Evolutionary conservation across 2,797 vertebrate genomes (phyloP), one percentile per base, ranked within the genome.

Genomic region (Australoheros facetus): DNA sequence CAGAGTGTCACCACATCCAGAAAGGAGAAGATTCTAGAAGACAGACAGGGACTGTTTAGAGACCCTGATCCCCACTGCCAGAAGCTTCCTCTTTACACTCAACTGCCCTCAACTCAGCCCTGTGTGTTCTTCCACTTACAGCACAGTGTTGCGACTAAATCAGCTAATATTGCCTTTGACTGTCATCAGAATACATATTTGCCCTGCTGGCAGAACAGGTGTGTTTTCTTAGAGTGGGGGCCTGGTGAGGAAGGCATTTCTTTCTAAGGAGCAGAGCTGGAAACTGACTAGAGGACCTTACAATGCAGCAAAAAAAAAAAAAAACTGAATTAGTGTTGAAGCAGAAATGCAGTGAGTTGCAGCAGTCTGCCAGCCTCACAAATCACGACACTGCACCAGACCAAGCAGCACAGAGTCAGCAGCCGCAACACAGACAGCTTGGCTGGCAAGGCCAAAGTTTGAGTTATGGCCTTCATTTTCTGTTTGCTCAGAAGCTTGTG

Each of bases 1-100:
- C 98, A 99, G 80, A 99, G 96, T 78, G 98, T 99, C 92, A 99
- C 98, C 93, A 99, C 98, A 92, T 99, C 98, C 95, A 99, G 95
- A 94, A 99, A 99, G 80, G 98, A 99, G 95, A 99, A 99, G 93
- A 99, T 99, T 94, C 98, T 99, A 95, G 75, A 95, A 37, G 88
- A 93, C 91, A 94, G 91, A 66, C 81, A 86, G 80, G 88, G 17
- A 87, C 12, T 34, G 77, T 89, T 94, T 72, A 93, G 85, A 92
- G 77, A 81, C 86, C 77, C 85, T 79, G 85, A 86, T 62, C 74
- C 66, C 81, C 12, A 56, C 81, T 75, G 83, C 86, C 88, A 91
- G 83, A 89, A 90, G 75, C 83, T 83, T 89, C 80, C 75, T 81
- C 79, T 85, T 85, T 70, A 76, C 72, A 56, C n/a, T 56, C 32